phyloP scores from a whole-genome alignment of 2,888 invertebrate genomes.

The Oligia fasciuncula region DNA sequence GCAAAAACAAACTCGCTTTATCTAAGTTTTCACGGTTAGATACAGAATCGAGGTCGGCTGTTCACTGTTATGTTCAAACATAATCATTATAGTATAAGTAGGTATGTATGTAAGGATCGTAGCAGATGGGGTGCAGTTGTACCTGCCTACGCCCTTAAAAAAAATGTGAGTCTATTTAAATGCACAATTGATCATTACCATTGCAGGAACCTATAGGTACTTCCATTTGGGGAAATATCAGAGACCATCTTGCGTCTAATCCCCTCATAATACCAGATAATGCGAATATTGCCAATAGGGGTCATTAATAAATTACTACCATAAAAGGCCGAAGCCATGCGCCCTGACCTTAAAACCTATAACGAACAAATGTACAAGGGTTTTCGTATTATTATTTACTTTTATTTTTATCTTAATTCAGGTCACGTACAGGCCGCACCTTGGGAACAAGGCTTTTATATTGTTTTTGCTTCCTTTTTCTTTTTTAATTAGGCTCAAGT shows the following conservation, averaged over 20 bases:
- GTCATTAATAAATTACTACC: slow-evolving; percentile 55
- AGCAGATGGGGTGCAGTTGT: not conserved
- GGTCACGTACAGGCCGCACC: slow-evolving; percentile 77
- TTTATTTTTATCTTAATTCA: slow-evolving; percentile 69
- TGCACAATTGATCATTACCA: not conserved
- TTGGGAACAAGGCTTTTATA: slow-evolving; percentile 72
- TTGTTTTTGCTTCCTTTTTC: slow-evolving; percentile 76
- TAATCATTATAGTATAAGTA: not conserved
- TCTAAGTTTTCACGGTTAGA: too few relatives aligned
- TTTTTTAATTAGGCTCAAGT: slow-evolving; percentile 78
- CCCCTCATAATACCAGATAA: slow-evolving; percentile 38
- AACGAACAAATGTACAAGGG: slow-evolving; percentile 57
- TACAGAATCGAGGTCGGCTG: too few relatives aligned
- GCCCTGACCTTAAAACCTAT: slow-evolving; percentile 42
- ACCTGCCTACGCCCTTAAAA: not conserved
- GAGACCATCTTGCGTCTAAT: slow-evolving; percentile 38
- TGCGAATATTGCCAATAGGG: slow-evolving; percentile 41
- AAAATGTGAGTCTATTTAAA: not conserved
- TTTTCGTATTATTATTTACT: slow-evolving; percentile 62
- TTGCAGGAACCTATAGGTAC: not conserved
- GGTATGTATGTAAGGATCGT: not conserved
- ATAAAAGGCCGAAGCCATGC: slow-evolving; percentile 14
- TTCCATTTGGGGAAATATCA: not conserved
- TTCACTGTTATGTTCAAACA: not conserved
- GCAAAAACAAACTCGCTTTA: too few relatives aligned